Evolutionary conservation across 2,113 vertebrate genomes (phyloP), one percentile per base, ranked within the genome.

Genomic region (Scophthalmus maximus): DNA sequence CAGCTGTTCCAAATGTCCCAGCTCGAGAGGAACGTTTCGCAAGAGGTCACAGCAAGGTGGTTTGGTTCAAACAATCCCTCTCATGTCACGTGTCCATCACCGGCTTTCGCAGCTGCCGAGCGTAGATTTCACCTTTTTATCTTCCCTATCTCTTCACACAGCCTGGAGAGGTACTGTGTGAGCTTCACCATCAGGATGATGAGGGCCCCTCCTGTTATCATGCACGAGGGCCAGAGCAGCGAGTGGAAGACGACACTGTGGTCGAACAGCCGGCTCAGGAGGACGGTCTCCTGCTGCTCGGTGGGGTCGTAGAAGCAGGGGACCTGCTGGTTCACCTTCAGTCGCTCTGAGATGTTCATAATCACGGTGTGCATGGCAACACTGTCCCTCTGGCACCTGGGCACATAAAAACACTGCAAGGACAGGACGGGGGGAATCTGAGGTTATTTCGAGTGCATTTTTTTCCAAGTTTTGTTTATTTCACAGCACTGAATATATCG

Each of bases 161-260:
- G 93, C 49, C 96, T 93, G 69, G 97, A 97, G 75, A 98, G 95
- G 87, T 98, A 97, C 20, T 98, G 96, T 15, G 96, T 97, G 87
- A 98, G 94, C 87, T 96, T 98, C 52, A 98, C 97, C 96, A 98
- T 95, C 17, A 96, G 83, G 0, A 98, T 94, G 22, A 98, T 97
- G 46, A 92, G 94, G 2, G 94, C 85, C 0, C 96, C 96, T 0
- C 95, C 96, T 0, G 91, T 82, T 87, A 97, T 95, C 93, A 95
- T 94, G 82, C 95, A 97, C 0, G 96, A 96, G 46, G 97, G 96
- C 96, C 96, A 99, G 84, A 98, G 94, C 79, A 98, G 92, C 0
- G 95, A 95, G 77, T 95, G 95, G 88, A 97, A 94, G 80, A 97
- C 81, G 26, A 95, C 90, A 0, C 92, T 92, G 85, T 92, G 94